phyloP scores from a whole-genome alignment of 2,888 invertebrate genomes.

The Sesia apiformis region DNA sequence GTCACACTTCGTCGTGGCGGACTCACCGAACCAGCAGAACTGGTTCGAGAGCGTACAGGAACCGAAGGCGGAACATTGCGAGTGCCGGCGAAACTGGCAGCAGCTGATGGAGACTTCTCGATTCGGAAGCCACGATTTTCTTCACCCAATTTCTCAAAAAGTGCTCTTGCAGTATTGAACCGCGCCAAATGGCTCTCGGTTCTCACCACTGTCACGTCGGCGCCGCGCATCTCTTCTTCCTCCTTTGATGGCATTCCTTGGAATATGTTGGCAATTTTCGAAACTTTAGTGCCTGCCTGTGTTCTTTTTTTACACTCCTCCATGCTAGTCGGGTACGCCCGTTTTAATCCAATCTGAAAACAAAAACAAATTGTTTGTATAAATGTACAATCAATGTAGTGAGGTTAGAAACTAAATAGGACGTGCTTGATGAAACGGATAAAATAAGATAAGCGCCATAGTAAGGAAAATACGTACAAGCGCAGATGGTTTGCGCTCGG shows the following conservation, averaged over 20 bases:
- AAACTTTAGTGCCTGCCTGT: conserved; percentile 85
- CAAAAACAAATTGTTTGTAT: conserved; percentile 22
- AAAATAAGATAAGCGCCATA: conserved; percentile 44
- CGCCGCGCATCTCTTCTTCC: conserved; percentile 66
- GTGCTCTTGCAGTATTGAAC: conserved; percentile 92
- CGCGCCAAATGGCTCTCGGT: conserved; percentile 93
- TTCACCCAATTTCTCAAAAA: conserved; percentile 91
- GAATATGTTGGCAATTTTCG: conserved; percentile 93
- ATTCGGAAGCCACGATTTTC: conserved; percentile 78
- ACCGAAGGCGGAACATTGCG: conserved; percentile 66
- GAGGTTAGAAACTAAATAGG: conserved; percentile 29
- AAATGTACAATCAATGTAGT: conserved; percentile 27
- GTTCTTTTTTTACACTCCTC: conserved; percentile 79
- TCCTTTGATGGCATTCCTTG: conserved; percentile 81
- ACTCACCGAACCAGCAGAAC: conserved; percentile 79
- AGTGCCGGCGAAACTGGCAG: conserved; percentile 71
- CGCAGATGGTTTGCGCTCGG: conserved; percentile 47
- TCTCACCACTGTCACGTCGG: conserved; percentile 83
- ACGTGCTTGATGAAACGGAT: conserved; percentile 38
- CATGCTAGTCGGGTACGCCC: conserved; percentile 74
- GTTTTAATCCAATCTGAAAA: conserved; percentile 68
- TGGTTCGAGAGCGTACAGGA: conserved; percentile 77
- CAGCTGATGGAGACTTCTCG: conserved; percentile 75
- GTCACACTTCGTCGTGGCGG: conserved; percentile 71
- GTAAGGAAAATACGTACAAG: conserved; percentile 28